These are phyloP conservation scores for Halesus radiatus DNA, from an alignment of 1,140 invertebrate species.

Conservation along the genomic window DNA sequence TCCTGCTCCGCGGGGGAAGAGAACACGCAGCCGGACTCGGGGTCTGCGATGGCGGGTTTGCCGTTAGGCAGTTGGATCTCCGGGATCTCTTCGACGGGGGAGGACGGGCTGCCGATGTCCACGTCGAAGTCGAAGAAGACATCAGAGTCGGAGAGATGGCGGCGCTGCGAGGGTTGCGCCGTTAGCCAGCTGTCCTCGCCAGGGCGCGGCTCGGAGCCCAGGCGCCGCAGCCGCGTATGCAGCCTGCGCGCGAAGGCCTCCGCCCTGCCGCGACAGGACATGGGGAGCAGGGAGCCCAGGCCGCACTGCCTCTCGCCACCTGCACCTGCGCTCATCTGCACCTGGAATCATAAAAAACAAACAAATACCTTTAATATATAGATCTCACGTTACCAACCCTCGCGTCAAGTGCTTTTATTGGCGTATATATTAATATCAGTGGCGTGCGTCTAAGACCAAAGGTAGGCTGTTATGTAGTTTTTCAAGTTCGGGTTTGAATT, in stretches of 20 bases:
- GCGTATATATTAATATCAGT: too few relatives aligned
- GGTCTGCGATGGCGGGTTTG: slow-evolving; percentile 65
- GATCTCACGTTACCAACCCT: too few relatives aligned
- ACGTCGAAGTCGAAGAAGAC: slow-evolving; percentile 74
- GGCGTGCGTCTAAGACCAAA: too few relatives aligned
- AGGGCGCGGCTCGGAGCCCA: slow-evolving; percentile 70
- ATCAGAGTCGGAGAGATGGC: slow-evolving; percentile 72
- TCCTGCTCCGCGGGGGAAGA: slow-evolving; percentile 58
- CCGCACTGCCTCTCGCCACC: slow-evolving; percentile 66
- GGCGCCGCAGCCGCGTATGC: slow-evolving; percentile 78
- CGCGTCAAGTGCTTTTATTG: too few relatives aligned
- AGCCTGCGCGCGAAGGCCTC: slow-evolving; percentile 84
- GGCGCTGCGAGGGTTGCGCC: slow-evolving; percentile 64
- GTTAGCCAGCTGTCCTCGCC: slow-evolving; percentile 69
- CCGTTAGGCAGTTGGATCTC: slow-evolving; percentile 65
- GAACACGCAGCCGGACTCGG: slow-evolving; percentile 70
- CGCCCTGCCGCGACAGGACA: slow-evolving; percentile 83
- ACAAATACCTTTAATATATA: too few relatives aligned
- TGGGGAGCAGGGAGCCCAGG: slow-evolving; percentile 69
- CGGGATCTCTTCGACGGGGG: slow-evolving; percentile 75
- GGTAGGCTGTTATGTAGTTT: too few relatives aligned
- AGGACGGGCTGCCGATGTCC: slow-evolving; percentile 75
- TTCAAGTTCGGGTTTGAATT: too few relatives aligned
- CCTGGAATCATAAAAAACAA: slow-evolving; percentile 61
- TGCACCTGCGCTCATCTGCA: slow-evolving; percentile 67